These are phyloP conservation scores for Sarcoramphus papa DNA, from an alignment of 2,797 vertebrate genomes.

Conservation along the genomic window DNA sequence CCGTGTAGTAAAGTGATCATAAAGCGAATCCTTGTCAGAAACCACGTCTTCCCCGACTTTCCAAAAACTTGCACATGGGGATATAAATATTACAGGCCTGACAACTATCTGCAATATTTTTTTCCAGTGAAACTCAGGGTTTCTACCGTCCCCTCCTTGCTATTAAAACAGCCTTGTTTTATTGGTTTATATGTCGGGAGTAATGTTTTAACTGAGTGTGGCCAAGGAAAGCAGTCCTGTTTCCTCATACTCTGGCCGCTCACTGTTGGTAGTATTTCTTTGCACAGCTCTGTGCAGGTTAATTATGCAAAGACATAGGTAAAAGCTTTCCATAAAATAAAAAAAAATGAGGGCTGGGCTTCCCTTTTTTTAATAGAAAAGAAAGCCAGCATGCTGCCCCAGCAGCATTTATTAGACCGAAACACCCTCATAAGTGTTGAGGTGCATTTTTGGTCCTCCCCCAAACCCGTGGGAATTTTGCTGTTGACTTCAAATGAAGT, in stretches of 20 bases:
- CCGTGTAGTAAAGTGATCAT: no score
- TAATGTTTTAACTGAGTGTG: neutral
- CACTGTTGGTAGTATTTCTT: neutral
- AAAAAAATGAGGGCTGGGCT: neutral
- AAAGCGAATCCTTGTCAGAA: neutral
- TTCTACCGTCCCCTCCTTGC: neutral
- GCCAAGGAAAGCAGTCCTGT: neutral
- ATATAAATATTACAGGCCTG: neutral
- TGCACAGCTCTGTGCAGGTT: neutral
- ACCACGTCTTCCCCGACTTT: neutral
- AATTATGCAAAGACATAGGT: neutral
- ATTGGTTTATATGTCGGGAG: neutral
- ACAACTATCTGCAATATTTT: neutral
- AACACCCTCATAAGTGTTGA: accelerated
- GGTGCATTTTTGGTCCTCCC: neutral
- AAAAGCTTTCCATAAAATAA: neutral
- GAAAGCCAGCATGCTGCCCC: neutral
- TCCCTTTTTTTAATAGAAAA: neutral
- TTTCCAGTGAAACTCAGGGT: neutral
- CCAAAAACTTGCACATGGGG: no score
- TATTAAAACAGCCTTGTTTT: neutral
- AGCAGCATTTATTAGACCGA: neutral
- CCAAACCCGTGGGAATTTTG: neutral
- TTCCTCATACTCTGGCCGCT: neutral
- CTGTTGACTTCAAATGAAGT: neutral